These are phyloP conservation scores for Phacellophora camtschatica DNA, from an alignment of 30 jellyfish, hydroid and myxozoan species.

Conservation along the genomic window DNA sequence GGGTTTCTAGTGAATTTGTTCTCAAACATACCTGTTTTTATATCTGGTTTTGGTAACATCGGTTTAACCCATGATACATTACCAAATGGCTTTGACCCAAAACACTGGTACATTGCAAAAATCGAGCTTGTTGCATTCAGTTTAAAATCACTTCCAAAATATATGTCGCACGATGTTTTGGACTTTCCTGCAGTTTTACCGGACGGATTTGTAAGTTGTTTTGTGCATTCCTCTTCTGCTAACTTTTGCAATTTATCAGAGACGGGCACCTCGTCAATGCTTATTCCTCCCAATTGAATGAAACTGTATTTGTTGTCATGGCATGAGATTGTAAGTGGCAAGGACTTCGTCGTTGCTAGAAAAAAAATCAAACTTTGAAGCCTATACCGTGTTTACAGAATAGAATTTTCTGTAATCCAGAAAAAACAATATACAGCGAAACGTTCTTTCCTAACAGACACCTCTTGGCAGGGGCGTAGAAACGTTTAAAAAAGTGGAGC, in stretches of 20 bases:
- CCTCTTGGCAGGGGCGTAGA: too few species aligned
- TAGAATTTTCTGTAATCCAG: too few species aligned
- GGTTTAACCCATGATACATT: background rate
- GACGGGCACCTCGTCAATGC: background rate
- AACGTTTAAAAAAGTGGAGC: too few species aligned
- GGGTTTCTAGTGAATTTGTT: too few species aligned
- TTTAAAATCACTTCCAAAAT: background rate
- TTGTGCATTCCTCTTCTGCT: constrained; percentile 8
- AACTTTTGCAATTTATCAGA: background rate
- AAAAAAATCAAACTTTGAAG: too few species aligned
- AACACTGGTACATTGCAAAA: constrained; percentile 5
- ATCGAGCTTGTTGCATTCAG: background rate
- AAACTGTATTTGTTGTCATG: background rate
- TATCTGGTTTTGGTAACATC: background rate
- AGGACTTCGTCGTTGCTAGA: background rate
- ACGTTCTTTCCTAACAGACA: too few species aligned
- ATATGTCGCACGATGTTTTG: background rate
- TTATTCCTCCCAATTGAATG: constrained; percentile 7
- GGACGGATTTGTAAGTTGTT: background rate
- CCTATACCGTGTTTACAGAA: too few species aligned
- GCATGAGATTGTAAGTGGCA: constrained; percentile 3
- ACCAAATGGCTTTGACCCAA: background rate
- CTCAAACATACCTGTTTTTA: background rate
- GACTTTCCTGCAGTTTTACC: background rate
- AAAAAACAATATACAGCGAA: too few species aligned